phyloP scores from a whole-genome alignment of 2,888 invertebrate species.

The Ichneumon xanthorius region DNA sequence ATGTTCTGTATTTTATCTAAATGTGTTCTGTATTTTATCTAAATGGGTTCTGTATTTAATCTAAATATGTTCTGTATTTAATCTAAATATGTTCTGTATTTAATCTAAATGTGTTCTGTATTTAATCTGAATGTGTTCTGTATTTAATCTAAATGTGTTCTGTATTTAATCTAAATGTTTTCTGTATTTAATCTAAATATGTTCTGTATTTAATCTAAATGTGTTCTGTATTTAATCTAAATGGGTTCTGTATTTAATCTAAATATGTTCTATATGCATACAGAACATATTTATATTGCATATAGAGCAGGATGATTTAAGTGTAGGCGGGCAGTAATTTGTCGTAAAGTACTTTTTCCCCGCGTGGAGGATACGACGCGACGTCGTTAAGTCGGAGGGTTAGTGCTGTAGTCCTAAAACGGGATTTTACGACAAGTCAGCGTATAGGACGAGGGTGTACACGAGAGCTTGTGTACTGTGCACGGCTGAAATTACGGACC shows the following conservation, averaged over 20 bases:
- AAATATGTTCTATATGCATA: not conserved
- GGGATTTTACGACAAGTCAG: conserved; percentile 31
- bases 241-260: too few species aligned
- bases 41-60: too few species aligned
- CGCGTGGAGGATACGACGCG: not conserved
- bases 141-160: too few species aligned
- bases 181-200: not conserved
- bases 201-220: too few species aligned
- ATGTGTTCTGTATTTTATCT: too few species aligned
- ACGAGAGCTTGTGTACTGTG: conserved; percentile 25
- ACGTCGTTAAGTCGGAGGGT: conserved; percentile 28
- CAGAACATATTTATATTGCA: not conserved
- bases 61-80: too few species aligned
- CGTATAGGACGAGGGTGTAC: conserved; percentile 1
- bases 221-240: too few species aligned
- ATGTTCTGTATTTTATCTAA: too few species aligned
- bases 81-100: not conserved
- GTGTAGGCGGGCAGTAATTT: conserved; percentile 5
- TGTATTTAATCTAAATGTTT: not conserved
- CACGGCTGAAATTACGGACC: conserved; percentile 4
- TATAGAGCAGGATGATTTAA: not conserved
- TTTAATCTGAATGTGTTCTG: too few species aligned
- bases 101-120: not conserved
- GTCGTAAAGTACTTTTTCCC: not conserved
- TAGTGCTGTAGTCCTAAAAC: conserved; percentile 19